These are phyloP conservation scores for Rhabdomys dilectus DNA, from an alignment of 2,113 vertebrate genomes.

Conservation along the genomic window DNA sequence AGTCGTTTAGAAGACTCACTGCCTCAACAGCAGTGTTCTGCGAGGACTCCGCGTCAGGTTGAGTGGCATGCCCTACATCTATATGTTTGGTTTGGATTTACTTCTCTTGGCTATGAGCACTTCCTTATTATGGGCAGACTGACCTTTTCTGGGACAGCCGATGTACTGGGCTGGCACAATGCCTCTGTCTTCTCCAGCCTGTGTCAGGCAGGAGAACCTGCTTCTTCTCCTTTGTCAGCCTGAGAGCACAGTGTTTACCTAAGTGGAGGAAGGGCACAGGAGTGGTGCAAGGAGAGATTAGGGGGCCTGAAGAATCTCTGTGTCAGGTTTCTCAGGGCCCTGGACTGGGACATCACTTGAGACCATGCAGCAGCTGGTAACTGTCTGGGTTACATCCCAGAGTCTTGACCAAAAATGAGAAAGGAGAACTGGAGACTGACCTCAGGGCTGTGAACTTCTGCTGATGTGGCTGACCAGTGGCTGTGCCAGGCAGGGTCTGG, in stretches of 20 bases:
- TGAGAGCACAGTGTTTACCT: constrained; percentile 9
- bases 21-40: constrained; percentile 47
- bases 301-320: background rate
- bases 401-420: background rate
- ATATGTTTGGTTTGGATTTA: constrained; percentile 67
- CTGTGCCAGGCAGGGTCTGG: background rate
- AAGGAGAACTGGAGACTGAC: background rate
- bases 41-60: background rate
- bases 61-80: constrained; percentile 26
- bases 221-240: background rate
- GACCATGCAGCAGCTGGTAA: background rate
- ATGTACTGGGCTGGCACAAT: constrained; percentile 35
- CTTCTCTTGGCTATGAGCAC: constrained; percentile 23
- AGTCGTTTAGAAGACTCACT: constrained; percentile 48
- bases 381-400: background rate
- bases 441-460: background rate
- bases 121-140: constrained; percentile 68
- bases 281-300: background rate
- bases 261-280: background rate
- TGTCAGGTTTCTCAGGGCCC: background rate
- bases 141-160: constrained; percentile 65
- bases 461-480: background rate
- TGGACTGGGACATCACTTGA: background rate
- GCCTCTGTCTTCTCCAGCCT: background rate
- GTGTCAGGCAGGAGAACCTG: background rate